Conservation (phyloP, 2,888 invertebrate species). For the Pristionchus mayeri region DNA sequence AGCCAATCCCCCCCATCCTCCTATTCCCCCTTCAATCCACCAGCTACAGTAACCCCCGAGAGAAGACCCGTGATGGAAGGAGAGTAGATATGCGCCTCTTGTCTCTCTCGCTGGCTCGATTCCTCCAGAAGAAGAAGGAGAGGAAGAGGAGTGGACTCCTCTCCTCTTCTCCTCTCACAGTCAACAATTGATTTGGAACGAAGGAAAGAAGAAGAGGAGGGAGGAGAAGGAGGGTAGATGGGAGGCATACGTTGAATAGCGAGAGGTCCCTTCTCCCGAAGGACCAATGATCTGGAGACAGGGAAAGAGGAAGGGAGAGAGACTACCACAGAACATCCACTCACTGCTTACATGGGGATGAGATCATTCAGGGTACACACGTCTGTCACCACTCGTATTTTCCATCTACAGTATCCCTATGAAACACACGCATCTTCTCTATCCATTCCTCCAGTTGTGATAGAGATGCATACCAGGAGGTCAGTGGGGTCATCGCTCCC, state of each 20-base stretch:
- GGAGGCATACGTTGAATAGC: slow-evolving; percentile 2
- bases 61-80: too few relatives aligned
- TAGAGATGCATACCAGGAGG: not conserved
- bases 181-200: slow-evolving; percentile 29
- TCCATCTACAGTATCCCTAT: not conserved
- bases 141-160: slow-evolving; percentile 19
- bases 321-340: too few relatives aligned
- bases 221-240: slow-evolving; percentile 1
- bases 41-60: too few relatives aligned
- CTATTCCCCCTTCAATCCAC: too few relatives aligned
- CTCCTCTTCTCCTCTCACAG: slow-evolving; percentile 26
- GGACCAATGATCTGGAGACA: not conserved
- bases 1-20: too few relatives aligned
- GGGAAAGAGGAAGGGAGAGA: too few relatives aligned
- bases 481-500: not conserved
- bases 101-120: not conserved
- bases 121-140: slow-evolving; percentile 21
- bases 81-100: not conserved
- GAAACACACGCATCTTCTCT: not conserved
- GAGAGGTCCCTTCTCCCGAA: not conserved
- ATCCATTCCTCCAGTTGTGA: not conserved
- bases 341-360: too few relatives aligned
- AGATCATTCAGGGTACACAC: too few relatives aligned
- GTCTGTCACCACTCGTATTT: too few relatives aligned
- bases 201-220: slow-evolving; percentile 13